Evolutionary conservation across 2,888 invertebrate genomes (phyloP).

Genomic region (Sturmia bella): DNA sequence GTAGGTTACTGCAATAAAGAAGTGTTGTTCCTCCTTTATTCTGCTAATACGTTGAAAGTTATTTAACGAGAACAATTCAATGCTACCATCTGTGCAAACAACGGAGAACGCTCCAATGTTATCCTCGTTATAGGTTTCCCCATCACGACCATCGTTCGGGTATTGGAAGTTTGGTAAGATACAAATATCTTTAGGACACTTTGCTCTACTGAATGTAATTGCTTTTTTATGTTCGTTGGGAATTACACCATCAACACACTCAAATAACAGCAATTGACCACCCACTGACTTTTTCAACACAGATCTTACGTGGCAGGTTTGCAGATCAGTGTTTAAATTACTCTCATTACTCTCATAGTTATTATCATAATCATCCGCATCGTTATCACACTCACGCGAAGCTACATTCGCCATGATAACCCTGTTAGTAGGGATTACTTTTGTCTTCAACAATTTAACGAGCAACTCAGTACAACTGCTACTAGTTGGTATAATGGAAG

Average conservation of each 20-base stretch:
- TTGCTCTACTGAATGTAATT: constrained; percentile 84
- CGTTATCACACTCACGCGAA: constrained; percentile 72
- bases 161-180: constrained; percentile 83
- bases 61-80: constrained; percentile 88
- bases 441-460: constrained; percentile 81
- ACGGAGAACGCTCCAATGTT: constrained; percentile 86
- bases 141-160: constrained; percentile 15
- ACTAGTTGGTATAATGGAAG: constrained; percentile 86
- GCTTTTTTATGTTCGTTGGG: constrained; percentile 80
- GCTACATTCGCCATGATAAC: constrained; percentile 78
- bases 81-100: constrained; percentile 88
- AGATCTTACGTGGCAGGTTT: constrained; percentile 30
- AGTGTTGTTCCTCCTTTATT: constrained; percentile 86
- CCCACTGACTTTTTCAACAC: constrained; percentile 71
- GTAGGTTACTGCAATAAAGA: constrained; percentile 91
- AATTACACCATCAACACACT: constrained; percentile 75
- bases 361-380: constrained; percentile 72
- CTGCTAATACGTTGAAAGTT: constrained; percentile 87
- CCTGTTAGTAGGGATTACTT: constrained; percentile 72
- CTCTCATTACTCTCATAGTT: constrained; percentile 72
- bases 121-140: constrained; percentile 52
- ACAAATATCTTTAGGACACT: constrained; percentile 87
- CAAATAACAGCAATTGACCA: constrained; percentile 78
- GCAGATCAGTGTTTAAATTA: constrained; percentile 49
- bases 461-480: constrained; percentile 86